phyloP scores from a whole-genome alignment of 2,888 invertebrate genomes.

The Ceramica pisi region DNA sequence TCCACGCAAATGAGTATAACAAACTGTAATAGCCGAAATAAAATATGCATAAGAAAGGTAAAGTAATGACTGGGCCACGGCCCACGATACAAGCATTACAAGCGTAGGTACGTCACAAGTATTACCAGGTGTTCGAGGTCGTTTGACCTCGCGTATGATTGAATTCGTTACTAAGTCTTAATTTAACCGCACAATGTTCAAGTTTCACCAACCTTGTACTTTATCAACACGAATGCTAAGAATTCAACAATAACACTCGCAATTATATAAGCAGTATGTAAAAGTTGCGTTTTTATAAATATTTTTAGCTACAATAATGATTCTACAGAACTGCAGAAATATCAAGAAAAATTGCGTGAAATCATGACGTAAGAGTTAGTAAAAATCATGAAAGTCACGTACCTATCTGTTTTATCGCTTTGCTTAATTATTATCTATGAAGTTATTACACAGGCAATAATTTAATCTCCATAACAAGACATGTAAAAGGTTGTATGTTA shows the following conservation, averaged over 20 bases:
- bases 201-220: slow-evolving; percentile 70
- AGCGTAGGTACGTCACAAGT: slow-evolving; percentile 28
- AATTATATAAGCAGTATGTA: slow-evolving; percentile 10
- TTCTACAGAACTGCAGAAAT: slow-evolving; percentile 2
- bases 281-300: background rate
- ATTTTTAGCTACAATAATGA: slow-evolving; percentile 5
- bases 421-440: slow-evolving; percentile 39
- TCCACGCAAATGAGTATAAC: slow-evolving; percentile 8
- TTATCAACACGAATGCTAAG: slow-evolving; percentile 62
- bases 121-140: slow-evolving; percentile 36
- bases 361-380: slow-evolving; percentile 24
- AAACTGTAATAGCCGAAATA: slow-evolving; percentile 6
- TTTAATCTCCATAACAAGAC: slow-evolving; percentile 6
- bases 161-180: slow-evolving; percentile 39
- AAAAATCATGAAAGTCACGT: slow-evolving; percentile 34
- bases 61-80: slow-evolving; percentile 21
- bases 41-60: slow-evolving; percentile 43
- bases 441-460: slow-evolving; percentile 11
- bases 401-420: slow-evolving; percentile 41
- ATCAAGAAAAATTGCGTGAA: background rate
- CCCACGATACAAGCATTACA: slow-evolving; percentile 18
- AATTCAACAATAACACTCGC: slow-evolving; percentile 29
- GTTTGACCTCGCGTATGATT: slow-evolving; percentile 29
- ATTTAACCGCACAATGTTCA: slow-evolving; percentile 47
- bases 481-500: background rate